Percentiles rank a stretch among this genome's conserved stretches.
These are phyloP conservation scores for Aix galericulata DNA, from an alignment of 2,113 vertebrate species.

Conservation along the genomic window DNA sequence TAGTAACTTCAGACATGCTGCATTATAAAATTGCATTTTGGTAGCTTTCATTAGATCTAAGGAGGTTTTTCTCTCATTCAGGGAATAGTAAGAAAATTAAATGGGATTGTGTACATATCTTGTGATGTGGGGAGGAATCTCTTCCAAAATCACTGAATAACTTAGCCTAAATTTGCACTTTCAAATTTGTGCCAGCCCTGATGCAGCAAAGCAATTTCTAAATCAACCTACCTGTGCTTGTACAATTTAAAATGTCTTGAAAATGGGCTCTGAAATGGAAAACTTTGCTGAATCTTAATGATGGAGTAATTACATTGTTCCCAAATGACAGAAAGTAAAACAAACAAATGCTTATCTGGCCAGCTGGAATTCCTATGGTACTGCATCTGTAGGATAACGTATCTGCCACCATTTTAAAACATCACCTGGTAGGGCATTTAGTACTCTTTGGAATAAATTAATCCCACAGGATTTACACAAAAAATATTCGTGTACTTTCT, in stretches of 20 bases:
- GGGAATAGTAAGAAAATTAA: background rate
- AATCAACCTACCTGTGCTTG: background rate
- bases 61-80: background rate
- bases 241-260: background rate
- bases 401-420: background rate
- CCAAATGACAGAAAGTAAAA: background rate
- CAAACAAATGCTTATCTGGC: background rate
- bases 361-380: background rate
- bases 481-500: background rate
- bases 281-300: conserved; percentile 14
- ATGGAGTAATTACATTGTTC: background rate
- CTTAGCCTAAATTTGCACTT: background rate
- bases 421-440: background rate
- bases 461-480: background rate
- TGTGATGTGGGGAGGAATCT: background rate
- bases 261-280: background rate
- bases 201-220: background rate
- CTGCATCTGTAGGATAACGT: background rate
- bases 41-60: conserved; percentile 2
- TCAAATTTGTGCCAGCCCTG: background rate
- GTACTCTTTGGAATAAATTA: background rate
- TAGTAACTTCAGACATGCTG: background rate
- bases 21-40: background rate
- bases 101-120: background rate
- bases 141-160: background rate